Conservation (phyloP, 2,888 invertebrate species). For the Drosophila limbata region DNA sequence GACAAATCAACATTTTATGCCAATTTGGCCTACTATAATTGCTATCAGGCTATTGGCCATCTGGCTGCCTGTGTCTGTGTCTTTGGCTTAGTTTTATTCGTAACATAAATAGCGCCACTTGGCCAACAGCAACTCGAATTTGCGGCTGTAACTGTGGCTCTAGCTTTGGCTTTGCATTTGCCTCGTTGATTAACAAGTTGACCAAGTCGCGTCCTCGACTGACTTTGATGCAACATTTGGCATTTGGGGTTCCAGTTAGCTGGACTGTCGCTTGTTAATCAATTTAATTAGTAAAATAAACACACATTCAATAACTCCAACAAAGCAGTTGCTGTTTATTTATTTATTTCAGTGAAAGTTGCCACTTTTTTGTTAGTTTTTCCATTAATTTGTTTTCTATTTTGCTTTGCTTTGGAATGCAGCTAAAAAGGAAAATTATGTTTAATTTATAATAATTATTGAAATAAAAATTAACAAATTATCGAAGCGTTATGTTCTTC, state of each 20-base stretch:
- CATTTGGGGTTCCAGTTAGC: slow-evolving; percentile 16
- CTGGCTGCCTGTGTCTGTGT: slow-evolving; percentile 3
- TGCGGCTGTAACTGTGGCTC: slow-evolving; percentile 12
- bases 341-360: slow-evolving; percentile 62
- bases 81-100: slow-evolving; percentile 31
- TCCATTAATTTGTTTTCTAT: slow-evolving; percentile 64
- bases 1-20: slow-evolving; percentile 58
- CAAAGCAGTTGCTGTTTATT: slow-evolving; percentile 41
- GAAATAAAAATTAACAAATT: slow-evolving; percentile 15
- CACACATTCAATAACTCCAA: slow-evolving; percentile 49
- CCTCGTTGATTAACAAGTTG: slow-evolving; percentile 46
- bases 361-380: slow-evolving; percentile 28
- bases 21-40: slow-evolving; percentile 50
- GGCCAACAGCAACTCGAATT: slow-evolving; percentile 37
- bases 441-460: slow-evolving; percentile 16
- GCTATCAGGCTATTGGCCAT: slow-evolving; percentile 42
- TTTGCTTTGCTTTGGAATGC: slow-evolving; percentile 52
- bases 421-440: slow-evolving; percentile 14
- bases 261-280: slow-evolving; percentile 51
- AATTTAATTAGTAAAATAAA: slow-evolving; percentile 69
- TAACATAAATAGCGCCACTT: slow-evolving; percentile 59
- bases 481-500: slow-evolving; percentile 21
- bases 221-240: slow-evolving; percentile 53
- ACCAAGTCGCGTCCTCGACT: slow-evolving; percentile 45
- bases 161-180: slow-evolving; percentile 23